phyloP scores from a whole-genome alignment of 2,113 vertebrate genomes.

The Rhagologus leucostigma region DNA sequence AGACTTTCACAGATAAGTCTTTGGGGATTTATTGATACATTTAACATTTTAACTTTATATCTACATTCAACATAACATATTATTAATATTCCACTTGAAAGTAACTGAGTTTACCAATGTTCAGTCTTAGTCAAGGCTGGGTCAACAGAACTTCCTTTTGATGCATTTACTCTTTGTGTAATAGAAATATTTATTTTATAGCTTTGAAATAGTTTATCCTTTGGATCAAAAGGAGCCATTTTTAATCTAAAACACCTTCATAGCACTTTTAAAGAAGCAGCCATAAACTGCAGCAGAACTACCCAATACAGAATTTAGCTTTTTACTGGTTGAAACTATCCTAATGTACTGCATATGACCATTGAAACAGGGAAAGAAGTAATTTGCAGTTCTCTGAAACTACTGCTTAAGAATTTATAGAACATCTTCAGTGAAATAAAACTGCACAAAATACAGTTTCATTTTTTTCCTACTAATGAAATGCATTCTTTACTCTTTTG shows the following conservation, averaged over 20 bases:
- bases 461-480: neutral
- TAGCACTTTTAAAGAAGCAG: neutral
- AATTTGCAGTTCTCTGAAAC: neutral
- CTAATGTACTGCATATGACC: neutral
- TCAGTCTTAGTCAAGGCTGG: neutral
- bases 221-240: neutral
- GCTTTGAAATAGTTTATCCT: neutral
- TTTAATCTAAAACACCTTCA: neutral
- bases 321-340: neutral
- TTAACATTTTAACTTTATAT: neutral
- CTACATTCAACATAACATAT: neutral
- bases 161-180: neutral
- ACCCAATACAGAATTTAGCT: neutral
- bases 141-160: neutral
- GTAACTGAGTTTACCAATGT: neutral
- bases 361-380: neutral
- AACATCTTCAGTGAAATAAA: neutral
- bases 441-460: neutral
- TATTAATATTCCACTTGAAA: neutral
- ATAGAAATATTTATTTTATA: neutral
- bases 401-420: neutral
- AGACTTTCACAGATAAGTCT: neutral
- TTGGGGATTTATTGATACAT: neutral
- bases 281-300: neutral
- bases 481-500: neutral